Conservation (phyloP, 2,888 invertebrate genomes). For the Blastobasis adustella region DNA sequence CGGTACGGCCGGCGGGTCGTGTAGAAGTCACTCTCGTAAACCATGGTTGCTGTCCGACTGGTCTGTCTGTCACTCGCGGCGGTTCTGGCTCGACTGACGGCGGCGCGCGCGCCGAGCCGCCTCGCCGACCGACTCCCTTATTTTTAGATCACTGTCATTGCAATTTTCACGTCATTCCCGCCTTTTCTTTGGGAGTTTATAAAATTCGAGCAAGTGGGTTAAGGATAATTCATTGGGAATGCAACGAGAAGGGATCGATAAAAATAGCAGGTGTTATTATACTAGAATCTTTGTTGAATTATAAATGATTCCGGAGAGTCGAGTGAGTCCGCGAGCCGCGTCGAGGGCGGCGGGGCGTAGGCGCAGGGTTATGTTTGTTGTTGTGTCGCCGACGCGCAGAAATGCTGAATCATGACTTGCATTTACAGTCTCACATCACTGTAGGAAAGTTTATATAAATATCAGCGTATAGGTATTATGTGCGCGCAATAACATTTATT, state of each 20-base stretch:
- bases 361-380: constrained; percentile 6
- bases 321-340: background rate
- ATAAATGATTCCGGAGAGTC: constrained; percentile 1
- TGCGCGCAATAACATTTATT: no score
- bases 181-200: constrained; percentile 45
- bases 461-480: no score
- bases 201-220: constrained; percentile 55
- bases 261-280: constrained; percentile 22
- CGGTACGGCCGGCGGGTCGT: constrained; percentile 89
- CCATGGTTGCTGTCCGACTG: constrained; percentile 78
- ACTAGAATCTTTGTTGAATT: constrained; percentile 1
- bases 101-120: constrained; percentile 35
- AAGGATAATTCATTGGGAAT: constrained; percentile 53
- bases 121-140: constrained; percentile 46
- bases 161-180: constrained; percentile 65
- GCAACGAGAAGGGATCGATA: constrained; percentile 26
- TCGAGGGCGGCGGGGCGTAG: background rate
- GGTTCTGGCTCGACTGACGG: constrained; percentile 65
- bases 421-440: background rate
- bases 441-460: no score
- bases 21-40: constrained; percentile 95
- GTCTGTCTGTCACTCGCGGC: constrained; percentile 68
- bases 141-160: constrained; percentile 74
- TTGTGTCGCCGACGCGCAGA: background rate
- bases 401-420: constrained; percentile 4